Base-by-base conservation (phyloP, 2,888 invertebrate species). In the Stictocephala bisonia region DNA sequence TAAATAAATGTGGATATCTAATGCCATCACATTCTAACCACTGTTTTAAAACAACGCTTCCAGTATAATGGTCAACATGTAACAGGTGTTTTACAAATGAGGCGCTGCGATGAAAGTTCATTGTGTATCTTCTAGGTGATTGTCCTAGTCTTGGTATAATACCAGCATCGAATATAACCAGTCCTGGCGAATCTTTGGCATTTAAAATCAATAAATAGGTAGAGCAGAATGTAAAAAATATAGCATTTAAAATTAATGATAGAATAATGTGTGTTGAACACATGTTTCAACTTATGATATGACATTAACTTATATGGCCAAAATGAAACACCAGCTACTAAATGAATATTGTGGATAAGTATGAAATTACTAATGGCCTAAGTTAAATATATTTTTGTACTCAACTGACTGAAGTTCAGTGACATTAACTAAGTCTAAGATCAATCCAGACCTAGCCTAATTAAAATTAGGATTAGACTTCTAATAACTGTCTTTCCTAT, bases 1-100 rank as follows among this genome's bases (percentile, higher is more conserved):
- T 94, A 83, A 95, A 94, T 71, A 95, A 87, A 80, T 92, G 92
- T 0, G 95, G 94, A 82, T 95, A 94, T 78, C 91, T 90, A 31
- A 93, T 87, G 75, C 94, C 94, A 80, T 93, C 91, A 84, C 95
- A 95, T 81, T 90, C 88, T 13, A 95, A 85, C 70, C 87, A 87
- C 80, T 91, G 90, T 77, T 90, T 88, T 40, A 95, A 85, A n/a
- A 89, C 88, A 72, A 94, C 91, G 77, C 90, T 88, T 15, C 94
- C 95, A 76, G 88, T 89, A 80, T 90, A 90, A 71, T 89, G 87
- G 83, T 93, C 91, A 73, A 95, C 93, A 79, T 88, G 86, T 71
- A 95, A 87, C 78, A 95, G 87, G 81, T 91, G 91, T 80, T 91
- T 90, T 15, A 95, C 94, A 84, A 93, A 94, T 83, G 90, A 90